Evolutionary conservation across 2,797 vertebrate genomes (phyloP).

Genomic region (Liasis olivaceus): DNA sequence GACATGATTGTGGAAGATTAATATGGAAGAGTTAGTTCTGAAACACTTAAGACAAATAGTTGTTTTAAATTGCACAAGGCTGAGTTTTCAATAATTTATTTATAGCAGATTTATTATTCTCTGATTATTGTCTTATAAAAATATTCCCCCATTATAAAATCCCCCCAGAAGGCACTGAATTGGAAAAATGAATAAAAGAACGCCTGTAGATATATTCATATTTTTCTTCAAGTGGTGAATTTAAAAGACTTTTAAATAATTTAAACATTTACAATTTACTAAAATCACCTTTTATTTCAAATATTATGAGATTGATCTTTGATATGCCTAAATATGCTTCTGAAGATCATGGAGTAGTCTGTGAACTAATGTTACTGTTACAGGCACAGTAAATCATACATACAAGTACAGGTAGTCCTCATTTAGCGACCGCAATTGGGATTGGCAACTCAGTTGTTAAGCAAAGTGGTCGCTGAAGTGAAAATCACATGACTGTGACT

Average conservation of each 20-base stretch:
- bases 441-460: no score
- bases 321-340: neutral
- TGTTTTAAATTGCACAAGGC: slow-evolving; percentile 12
- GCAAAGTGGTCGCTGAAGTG: no score
- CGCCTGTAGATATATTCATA: neutral
- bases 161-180: neutral
- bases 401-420: neutral
- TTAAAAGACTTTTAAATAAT: neutral
- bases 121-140: neutral
- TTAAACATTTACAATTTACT: neutral
- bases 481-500: no score
- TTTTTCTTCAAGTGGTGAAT: neutral
- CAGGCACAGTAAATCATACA: neutral
- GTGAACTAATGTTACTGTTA: neutral
- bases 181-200: neutral
- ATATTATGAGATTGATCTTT: neutral
- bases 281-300: neutral
- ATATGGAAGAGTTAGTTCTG: neutral
- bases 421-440: neutral
- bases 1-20: neutral
- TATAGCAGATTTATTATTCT: neutral
- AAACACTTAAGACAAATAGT: neutral
- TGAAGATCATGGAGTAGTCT: neutral
- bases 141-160: neutral
- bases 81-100: slow-evolving; percentile 10